phyloP scores from a whole-genome alignment of 2,888 invertebrate species.

The Polylopha cassiicola region DNA sequence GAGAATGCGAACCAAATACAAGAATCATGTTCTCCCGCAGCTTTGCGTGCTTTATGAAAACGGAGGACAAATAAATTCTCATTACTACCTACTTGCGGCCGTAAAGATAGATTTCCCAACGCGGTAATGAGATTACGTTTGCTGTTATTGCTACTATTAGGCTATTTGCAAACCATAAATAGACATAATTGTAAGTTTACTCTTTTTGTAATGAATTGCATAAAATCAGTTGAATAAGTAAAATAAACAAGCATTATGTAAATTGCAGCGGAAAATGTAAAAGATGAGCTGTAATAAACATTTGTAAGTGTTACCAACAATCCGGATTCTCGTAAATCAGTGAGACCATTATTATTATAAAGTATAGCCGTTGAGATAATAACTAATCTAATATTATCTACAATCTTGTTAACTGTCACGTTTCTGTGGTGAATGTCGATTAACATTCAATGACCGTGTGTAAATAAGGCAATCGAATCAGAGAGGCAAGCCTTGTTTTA shows the following conservation, averaged over 20 bases:
- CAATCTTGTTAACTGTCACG: constrained; percentile 51
- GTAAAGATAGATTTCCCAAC: constrained; percentile 59
- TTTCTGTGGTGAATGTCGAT: constrained; percentile 45
- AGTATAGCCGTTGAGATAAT: constrained; percentile 35
- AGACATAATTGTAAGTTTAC: constrained; percentile 27
- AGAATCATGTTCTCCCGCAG: constrained; percentile 47
- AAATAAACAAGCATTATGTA: constrained; percentile 25
- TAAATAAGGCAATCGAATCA: constrained; percentile 53
- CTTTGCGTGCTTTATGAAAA: constrained; percentile 58
- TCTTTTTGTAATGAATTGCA: constrained; percentile 19
- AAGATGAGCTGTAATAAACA: constrained; percentile 12
- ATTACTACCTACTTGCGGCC: constrained; percentile 44
- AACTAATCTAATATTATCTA: constrained; percentile 50
- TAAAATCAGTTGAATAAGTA: constrained; percentile 6
- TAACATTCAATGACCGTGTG: constrained; percentile 49
- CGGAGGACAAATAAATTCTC: constrained; percentile 65
- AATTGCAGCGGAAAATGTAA: constrained; percentile 10
- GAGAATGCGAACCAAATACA: constrained; percentile 43
- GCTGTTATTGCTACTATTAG: constrained; percentile 52
- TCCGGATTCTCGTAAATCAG: constrained; percentile 18
- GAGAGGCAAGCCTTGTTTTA: constrained; percentile 54
- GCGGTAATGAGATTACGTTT: constrained; percentile 59
- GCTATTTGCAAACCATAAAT: constrained; percentile 44
- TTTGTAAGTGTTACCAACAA: background rate
- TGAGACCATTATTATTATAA: constrained; percentile 37